phyloP scores from a whole-genome alignment of 2,888 invertebrate genomes.

The Blastobasis lacticolella region DNA sequence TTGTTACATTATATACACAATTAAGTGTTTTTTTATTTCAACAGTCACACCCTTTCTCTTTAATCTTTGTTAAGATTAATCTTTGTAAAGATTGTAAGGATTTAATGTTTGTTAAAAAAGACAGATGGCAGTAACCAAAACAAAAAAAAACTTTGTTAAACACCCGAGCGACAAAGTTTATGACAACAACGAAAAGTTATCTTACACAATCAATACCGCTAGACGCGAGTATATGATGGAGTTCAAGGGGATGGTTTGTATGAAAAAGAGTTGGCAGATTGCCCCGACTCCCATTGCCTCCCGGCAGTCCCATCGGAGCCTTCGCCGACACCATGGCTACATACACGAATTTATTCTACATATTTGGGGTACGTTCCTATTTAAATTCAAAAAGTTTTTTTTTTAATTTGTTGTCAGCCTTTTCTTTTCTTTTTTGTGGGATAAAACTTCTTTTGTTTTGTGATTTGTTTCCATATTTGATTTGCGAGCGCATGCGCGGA shows the following conservation, averaged over 20 bases:
- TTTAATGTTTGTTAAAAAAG: too few species aligned
- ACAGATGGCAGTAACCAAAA: too few species aligned
- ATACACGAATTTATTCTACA: constrained; percentile 30
- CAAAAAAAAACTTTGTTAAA: too few species aligned
- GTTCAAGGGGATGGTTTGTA: constrained; percentile 6
- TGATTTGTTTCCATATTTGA: constrained; percentile 10
- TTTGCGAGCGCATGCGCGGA: constrained; percentile 20
- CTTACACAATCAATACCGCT: too few species aligned
- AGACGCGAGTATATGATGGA: neutral
- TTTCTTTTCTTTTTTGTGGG: neutral
- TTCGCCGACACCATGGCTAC: constrained; percentile 46
- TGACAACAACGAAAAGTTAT: too few species aligned
- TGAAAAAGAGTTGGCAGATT: constrained; percentile 38
- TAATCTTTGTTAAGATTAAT: too few species aligned
- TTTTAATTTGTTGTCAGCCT: neutral
- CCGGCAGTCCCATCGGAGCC: constrained; percentile 39
- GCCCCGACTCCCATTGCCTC: constrained; percentile 30
- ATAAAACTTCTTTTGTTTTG: neutral
- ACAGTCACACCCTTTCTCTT: too few species aligned
- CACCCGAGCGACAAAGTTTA: too few species aligned
- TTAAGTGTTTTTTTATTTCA: too few species aligned
- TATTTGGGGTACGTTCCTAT: constrained; percentile 49
- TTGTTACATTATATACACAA: too few species aligned
- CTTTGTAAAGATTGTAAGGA: too few species aligned
- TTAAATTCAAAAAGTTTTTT: neutral